Base-by-base conservation (phyloP, 2,888 invertebrate species). In the Tachina fera region DNA sequence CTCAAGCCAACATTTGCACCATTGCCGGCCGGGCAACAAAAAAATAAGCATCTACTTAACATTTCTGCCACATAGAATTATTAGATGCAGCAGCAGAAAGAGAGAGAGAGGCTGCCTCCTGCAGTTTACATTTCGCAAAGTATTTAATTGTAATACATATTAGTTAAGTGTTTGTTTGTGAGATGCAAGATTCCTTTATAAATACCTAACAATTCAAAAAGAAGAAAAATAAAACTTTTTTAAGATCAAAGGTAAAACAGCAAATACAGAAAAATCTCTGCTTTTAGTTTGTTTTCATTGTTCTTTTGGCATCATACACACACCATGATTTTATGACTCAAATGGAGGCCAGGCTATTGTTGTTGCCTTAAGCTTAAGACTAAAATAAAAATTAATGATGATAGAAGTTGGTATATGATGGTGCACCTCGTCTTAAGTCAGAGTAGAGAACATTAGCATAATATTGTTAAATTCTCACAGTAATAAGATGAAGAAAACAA, bases 391-490 rank as follows among this genome's bases (percentile, higher is more conserved):
- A 16, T 49, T 41, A 72, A 45, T 22, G 14, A 2, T 39, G 47
- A 53, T n/a, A 41, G n/a, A 49, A 39, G 53, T 43, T 41, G 1
- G 31, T 31, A 31, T 56, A 31, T 56, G 31, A 47, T 61, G 53
- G 65, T 14, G 22, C 31, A 31, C 31, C 31, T 31, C 31, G 31
- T 31, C 31, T 31, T 31, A 31, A 31, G 31, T 39, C 16, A n/a
- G 22, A 67, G 67, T 45, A n/a, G 63, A 22, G 39, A 78, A 39
- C 84, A 87, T 87, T 91, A 89, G 89, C 91, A 91, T 90, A 90
- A 89, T 90, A 88, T 90, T 90, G 91, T 90, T 90, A 90, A 91
- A 90, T 91, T 91, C 91, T 91, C 91, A 91, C 91, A 90, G 90
- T 90, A 89, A 90, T 90, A 91, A 90, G 58, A 5, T 31, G 31